Conservation (phyloP, 1,140 invertebrate species). For the Musca domestica region DNA sequence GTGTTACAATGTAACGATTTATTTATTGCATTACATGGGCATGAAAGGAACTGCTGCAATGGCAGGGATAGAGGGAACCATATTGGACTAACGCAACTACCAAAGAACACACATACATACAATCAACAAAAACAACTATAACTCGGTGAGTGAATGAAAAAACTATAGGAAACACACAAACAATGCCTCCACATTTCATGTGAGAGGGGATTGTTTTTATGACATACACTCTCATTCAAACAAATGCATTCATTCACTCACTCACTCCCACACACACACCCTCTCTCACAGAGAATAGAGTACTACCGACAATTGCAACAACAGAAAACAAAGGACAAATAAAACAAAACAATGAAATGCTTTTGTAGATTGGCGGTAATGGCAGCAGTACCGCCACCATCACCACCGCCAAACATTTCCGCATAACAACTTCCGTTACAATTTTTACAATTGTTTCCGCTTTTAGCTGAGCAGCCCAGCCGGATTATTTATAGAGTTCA, state of each 20-base stretch:
- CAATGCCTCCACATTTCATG: too few species aligned
- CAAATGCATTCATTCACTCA: neutral
- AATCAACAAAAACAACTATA: neutral
- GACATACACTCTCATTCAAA: neutral
- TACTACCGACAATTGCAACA: neutral
- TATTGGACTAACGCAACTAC: neutral
- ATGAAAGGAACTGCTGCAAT: neutral
- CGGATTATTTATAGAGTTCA: conserved; percentile 16
- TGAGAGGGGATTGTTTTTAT: too few species aligned
- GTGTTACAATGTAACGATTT: conserved; percentile 13
- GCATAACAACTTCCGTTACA: conserved; percentile 20
- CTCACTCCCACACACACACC: neutral
- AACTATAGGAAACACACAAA: too few species aligned
- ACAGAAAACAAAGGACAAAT: neutral
- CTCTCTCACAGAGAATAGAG: neutral
- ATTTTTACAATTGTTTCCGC: conserved; percentile 20
- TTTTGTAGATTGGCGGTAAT: neutral
- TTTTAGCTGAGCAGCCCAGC: neutral
- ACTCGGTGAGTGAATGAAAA: too few species aligned
- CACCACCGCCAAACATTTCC: conserved; percentile 8
- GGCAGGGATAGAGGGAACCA: neutral
- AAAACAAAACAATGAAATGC: too few species aligned
- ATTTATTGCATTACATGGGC: conserved; percentile 8
- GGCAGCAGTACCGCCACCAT: neutral
- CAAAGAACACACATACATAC: neutral